A percentile compares a stretch with the other conserved stretches of the same genome.
Evolutionary conservation across 2,797 vertebrate genomes (phyloP).

Genomic region (Psittacula echo): DNA sequence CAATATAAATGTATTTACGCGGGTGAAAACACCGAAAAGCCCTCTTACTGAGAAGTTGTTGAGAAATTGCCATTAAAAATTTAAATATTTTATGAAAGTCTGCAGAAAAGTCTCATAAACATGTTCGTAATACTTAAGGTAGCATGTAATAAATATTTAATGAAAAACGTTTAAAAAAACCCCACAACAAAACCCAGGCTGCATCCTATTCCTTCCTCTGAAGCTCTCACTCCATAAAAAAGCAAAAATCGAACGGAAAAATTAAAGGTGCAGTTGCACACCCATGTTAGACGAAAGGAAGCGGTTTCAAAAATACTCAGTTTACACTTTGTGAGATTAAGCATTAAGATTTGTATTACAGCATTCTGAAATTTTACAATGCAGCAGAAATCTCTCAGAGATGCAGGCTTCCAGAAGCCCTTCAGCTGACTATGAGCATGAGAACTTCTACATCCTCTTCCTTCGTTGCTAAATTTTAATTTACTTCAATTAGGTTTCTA

Average conservation of each 20-base stretch:
- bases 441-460: neutral
- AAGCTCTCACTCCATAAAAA: neutral
- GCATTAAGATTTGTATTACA: neutral
- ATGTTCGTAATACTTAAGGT: neutral
- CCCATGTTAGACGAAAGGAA: neutral
- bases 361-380: neutral
- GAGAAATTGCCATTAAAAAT: constrained; percentile 30
- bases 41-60: neutral
- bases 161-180: neutral
- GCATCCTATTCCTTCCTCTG: neutral
- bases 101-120: neutral
- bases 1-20: neutral
- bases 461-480: constrained; percentile 22
- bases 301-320: neutral
- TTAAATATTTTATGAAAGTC: neutral
- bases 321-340: neutral
- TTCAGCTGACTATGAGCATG: neutral
- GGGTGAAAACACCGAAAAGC: neutral
- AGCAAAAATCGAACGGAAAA: neutral
- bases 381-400: constrained; percentile 26
- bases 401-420: neutral
- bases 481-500: constrained; percentile 52
- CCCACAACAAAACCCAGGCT: neutral
- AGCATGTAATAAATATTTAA: neutral
- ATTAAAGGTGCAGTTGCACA: neutral